phyloP scores from a whole-genome alignment of 2,113 vertebrate genomes.

The Hydrochoerus hydrochaeris region DNA sequence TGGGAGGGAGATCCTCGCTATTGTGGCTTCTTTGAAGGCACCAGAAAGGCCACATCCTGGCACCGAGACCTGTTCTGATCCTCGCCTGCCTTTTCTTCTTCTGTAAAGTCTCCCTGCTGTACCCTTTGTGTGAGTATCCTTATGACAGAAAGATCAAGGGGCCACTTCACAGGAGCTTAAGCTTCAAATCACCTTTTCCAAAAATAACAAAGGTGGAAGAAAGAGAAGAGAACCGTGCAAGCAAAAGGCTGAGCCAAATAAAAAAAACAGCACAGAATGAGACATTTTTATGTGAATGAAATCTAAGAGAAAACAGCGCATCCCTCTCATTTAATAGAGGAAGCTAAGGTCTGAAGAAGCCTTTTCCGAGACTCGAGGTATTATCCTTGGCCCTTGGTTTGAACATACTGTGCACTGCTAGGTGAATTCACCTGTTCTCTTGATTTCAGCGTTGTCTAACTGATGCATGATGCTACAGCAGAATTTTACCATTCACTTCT shows the following conservation, averaged over 20 bases:
- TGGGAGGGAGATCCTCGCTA: neutral
- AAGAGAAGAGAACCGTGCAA: conserved; percentile 5
- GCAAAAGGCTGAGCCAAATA: conserved; percentile 59
- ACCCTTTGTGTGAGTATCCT: conserved; percentile 56
- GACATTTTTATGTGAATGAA: neutral
- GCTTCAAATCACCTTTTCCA: conserved; percentile 81
- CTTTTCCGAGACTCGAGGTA: neutral
- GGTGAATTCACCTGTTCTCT: neutral
- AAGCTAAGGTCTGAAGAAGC: neutral
- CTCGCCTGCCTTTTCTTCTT: conserved; percentile 10
- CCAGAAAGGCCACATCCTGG: neutral
- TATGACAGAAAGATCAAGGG: conserved; percentile 76
- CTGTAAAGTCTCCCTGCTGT: conserved; percentile 60
- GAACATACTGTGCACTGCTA: neutral
- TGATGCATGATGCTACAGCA: neutral
- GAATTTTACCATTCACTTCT: neutral
- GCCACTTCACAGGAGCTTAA: conserved; percentile 74
- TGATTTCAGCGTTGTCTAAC: neutral
- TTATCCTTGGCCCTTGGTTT: neutral
- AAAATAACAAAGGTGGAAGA: conserved; percentile 82
- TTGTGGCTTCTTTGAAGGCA: conserved; percentile 28
- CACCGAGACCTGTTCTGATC: neutral
- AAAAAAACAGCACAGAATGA: neutral
- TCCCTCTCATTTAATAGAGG: conserved; percentile 1
- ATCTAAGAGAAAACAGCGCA: neutral